Base-by-base conservation (phyloP, 2,888 invertebrate genomes). In the Nezara viridula region DNA sequence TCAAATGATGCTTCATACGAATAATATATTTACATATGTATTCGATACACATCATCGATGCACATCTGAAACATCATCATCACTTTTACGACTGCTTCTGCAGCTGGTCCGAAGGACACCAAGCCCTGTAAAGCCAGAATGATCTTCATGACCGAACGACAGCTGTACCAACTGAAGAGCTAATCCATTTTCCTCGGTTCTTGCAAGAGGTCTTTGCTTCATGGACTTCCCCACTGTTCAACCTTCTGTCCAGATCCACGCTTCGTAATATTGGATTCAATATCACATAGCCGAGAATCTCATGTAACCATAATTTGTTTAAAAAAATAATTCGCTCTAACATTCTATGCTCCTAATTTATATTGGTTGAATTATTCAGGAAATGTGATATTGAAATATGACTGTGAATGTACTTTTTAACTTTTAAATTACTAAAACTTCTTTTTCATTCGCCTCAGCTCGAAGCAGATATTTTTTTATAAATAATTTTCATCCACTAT, bases 171-270 rank as follows among this genome's bases (percentile, higher is more conserved):
- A 37, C 66, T 37, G 66, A 73, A 73, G 66, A 73, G 19, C 19
- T 73, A 73, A 73, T 73, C 66, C 66, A 73, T 73, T 73, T 73
- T 73, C 66, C 37, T 73, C 66, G 66, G 19, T 73, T 10, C 66
- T 37, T 73, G 66, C 66, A 21, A 73, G 66, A 73, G 66, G 66
- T 73, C 66, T 9, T 73, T 32, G 37, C 66, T 37, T 66, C 66
- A 32, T 32, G 32, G 6, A 66, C 32, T n/a, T 27, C 66, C 66
- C 32, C 66, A 37, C 66, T 19, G 32, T 32, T 60, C 60, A 60
- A 60, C 60, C 27, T 27, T 60, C 60, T 60, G 14, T 60, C 21
- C 66, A 9, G 9, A 14, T 19, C 37, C 32, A 7, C 27, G 32
- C 21, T 37, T 73, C 66, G 6, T 66, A 73, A 19, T 7, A 19